Conservation (phyloP, 2,888 invertebrate species). For the Drosophila fulvimacula region DNA sequence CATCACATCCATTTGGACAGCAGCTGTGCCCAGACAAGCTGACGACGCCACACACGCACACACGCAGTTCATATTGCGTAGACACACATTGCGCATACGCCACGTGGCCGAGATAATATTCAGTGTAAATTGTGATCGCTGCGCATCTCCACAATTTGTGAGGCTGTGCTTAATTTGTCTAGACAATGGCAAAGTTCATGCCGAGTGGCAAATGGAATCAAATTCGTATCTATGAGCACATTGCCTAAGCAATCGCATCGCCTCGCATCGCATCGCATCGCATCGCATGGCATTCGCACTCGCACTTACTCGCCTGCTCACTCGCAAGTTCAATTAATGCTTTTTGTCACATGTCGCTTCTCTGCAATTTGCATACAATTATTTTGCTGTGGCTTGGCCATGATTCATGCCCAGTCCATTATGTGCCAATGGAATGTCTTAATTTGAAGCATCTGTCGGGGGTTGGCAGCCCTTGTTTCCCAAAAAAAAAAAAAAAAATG, state of each 20-base stretch:
- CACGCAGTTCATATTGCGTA: slow-evolving; percentile 8
- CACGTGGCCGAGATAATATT: slow-evolving; percentile 50
- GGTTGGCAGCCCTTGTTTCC: slow-evolving; percentile 8
- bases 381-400: slow-evolving; percentile 42
- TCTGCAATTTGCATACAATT: slow-evolving; percentile 55
- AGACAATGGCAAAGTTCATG: slow-evolving; percentile 78
- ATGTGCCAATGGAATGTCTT: slow-evolving; percentile 62
- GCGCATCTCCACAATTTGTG: slow-evolving; percentile 52
- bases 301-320: slow-evolving; percentile 30
- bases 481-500: neutral
- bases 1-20: slow-evolving; percentile 69
- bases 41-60: slow-evolving; percentile 55
- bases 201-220: slow-evolving; percentile 43
- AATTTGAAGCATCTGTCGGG: slow-evolving; percentile 70
- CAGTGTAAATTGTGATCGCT: slow-evolving; percentile 37
- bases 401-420: slow-evolving; percentile 42
- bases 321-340: slow-evolving; percentile 66
- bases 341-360: slow-evolving; percentile 58
- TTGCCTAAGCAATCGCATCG: slow-evolving; percentile 28
- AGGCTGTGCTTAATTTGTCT: slow-evolving; percentile 74
- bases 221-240: slow-evolving; percentile 25
- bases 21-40: slow-evolving; percentile 65
- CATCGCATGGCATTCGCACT: slow-evolving; percentile 3
- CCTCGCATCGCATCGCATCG: slow-evolving; percentile 12
- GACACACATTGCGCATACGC: slow-evolving; percentile 67